phyloP scores from a whole-genome alignment of 2,797 vertebrate species.

The Myotis findleyi region DNA sequence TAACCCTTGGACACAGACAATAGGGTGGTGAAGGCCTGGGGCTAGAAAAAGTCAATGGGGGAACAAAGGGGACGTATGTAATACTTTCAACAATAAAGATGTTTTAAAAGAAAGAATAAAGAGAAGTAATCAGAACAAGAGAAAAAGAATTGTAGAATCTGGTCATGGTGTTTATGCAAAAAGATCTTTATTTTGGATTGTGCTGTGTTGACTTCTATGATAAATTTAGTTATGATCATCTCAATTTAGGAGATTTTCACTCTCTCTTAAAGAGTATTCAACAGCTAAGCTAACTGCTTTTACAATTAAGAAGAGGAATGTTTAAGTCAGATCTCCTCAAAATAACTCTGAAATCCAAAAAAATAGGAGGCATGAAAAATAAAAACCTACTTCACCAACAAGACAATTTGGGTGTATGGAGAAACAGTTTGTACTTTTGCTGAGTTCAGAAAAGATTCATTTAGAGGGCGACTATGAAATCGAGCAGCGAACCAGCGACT shows the following conservation, averaged over 20 bases:
- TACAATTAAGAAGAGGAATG: conserved; percentile 15
- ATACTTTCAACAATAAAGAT: too few relatives aligned
- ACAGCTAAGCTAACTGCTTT: conserved; percentile 52
- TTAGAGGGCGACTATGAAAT: conserved; percentile 62
- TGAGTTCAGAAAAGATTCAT: conserved; percentile 73
- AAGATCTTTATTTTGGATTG: conserved; percentile 16
- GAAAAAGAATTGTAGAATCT: neutral
- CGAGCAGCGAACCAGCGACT: neutral
- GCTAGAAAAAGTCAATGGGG: too few relatives aligned
- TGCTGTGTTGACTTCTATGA: conserved; percentile 1
- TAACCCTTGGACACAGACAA: too few relatives aligned
- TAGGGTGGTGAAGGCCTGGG: too few relatives aligned
- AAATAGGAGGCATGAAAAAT: neutral
- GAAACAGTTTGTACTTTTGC: conserved; percentile 62
- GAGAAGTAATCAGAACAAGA: conserved; percentile 26
- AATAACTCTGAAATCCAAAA: conserved; percentile 55
- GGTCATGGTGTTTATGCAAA: neutral
- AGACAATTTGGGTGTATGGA: conserved; percentile 51
- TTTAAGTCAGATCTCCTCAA: conserved; percentile 59
- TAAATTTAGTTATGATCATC: conserved; percentile 38
- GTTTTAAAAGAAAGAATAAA: neutral
- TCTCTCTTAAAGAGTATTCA: conserved; percentile 43
- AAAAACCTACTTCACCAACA: conserved; percentile 61
- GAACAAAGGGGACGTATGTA: too few relatives aligned
- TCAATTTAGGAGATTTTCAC: conserved; percentile 27